Evolutionary conservation across 1,140 invertebrate species (phyloP).

Genomic region (Diprion similis): DNA sequence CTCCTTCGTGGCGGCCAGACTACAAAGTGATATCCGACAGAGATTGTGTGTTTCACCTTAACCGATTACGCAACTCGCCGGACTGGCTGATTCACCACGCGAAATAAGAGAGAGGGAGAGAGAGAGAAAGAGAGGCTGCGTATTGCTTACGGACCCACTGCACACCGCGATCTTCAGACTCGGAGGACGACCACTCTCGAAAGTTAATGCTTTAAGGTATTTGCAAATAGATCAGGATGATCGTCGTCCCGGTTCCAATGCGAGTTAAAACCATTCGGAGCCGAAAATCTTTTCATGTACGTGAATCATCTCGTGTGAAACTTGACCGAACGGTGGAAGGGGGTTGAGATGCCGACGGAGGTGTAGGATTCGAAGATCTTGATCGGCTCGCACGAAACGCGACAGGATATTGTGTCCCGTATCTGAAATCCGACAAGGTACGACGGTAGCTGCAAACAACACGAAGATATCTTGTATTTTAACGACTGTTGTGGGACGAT

Average conservation of each 20-base stretch:
- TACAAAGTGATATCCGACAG: constrained; percentile 55
- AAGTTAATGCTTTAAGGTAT: background rate
- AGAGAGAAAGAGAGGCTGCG: too few species aligned
- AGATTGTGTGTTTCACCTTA: constrained; percentile 40
- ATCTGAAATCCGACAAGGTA: constrained; percentile 29
- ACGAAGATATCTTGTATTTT: constrained; percentile 29
- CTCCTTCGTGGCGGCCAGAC: constrained; percentile 40
- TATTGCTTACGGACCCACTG: background rate
- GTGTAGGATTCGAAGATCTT: too few species aligned
- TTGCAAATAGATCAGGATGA: too few species aligned
- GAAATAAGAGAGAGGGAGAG: background rate
- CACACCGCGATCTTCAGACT: background rate
- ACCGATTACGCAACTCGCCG: constrained; percentile 45
- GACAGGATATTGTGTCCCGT: constrained; percentile 28
- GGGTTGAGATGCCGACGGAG: too few species aligned
- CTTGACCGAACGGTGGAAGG: too few species aligned
- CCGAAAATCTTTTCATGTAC: too few species aligned
- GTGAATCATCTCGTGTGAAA: too few species aligned
- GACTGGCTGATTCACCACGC: constrained; percentile 27
- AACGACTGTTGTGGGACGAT: constrained; percentile 27
- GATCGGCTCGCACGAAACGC: background rate
- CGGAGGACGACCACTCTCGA: background rate
- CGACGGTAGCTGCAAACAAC: constrained; percentile 27
- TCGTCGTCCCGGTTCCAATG: too few species aligned
- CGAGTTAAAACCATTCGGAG: too few species aligned